Percentiles rank a stretch among this genome's conserved stretches.
Conservation (phyloP, 2,797 vertebrate genomes). For the Alca torda region DNA sequence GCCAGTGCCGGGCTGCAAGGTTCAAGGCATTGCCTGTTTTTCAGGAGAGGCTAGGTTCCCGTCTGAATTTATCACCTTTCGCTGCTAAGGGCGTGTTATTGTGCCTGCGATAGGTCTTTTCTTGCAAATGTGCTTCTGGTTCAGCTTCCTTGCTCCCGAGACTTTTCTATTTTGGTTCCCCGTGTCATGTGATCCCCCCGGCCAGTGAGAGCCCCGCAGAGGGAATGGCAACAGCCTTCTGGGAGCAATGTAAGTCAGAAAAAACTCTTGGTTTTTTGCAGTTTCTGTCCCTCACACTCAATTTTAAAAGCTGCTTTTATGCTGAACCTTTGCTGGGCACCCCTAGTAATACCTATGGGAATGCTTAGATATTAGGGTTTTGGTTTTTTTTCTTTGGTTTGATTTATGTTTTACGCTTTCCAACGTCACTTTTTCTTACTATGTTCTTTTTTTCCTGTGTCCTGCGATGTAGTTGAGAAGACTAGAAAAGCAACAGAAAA, state of each 20-base stretch:
- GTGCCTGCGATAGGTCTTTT: not conserved
- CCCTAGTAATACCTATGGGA: not conserved
- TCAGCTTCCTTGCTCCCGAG: conserved; percentile 59
- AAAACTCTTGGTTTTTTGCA: conserved; percentile 49
- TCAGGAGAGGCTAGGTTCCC: not conserved
- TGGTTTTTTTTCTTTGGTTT: not conserved
- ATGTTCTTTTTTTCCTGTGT: conserved; percentile 22
- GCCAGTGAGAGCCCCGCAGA: conserved; percentile 53
- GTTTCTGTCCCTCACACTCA: conserved; percentile 33
- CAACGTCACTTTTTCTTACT: not conserved
- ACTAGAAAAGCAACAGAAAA: not conserved
- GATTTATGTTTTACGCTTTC: not conserved
- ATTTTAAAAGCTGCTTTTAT: not conserved
- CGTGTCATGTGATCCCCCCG: conserved; percentile 45
- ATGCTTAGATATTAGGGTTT: not conserved
- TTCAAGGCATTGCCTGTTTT: not conserved
- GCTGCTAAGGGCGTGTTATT: not conserved
- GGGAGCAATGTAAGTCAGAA: conserved; percentile 74
- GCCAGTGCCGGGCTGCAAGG: rapidly evolving
- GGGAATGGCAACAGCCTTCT: conserved; percentile 71
- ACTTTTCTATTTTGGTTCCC: conserved; percentile 71
- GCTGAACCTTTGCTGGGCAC: not conserved
- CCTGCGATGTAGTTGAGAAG: not conserved
- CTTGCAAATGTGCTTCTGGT: conserved; percentile 42
- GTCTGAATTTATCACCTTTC: not conserved